Percentiles rank a stretch among this genome's conserved stretches.
These are phyloP conservation scores for Neodiprion lecontei DNA, from an alignment of 1,140 invertebrate genomes.

Conservation along the genomic window DNA sequence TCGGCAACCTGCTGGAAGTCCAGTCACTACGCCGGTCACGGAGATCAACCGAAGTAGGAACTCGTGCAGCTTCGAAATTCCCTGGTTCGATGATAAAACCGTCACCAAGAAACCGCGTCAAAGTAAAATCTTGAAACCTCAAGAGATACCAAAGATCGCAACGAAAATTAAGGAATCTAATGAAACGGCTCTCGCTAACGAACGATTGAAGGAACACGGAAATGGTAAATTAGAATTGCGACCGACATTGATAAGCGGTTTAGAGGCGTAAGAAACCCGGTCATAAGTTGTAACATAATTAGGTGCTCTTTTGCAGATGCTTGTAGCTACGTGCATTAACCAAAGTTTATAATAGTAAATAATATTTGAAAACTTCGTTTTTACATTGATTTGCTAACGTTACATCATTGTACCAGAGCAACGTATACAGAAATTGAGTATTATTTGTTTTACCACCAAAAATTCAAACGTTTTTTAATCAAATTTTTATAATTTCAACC, in stretches of 20 bases:
- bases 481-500: no score
- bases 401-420: no score
- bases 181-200: background rate
- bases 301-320: no score
- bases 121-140: background rate
- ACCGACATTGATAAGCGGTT: background rate
- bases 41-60: conserved; percentile 25
- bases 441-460: no score
- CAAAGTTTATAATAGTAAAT: no score
- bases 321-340: no score
- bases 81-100: conserved; percentile 18
- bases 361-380: no score
- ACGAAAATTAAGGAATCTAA: background rate
- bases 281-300: no score
- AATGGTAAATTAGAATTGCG: conserved; percentile 4
- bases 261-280: background rate
- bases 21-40: background rate
- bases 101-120: background rate
- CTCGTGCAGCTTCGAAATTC: conserved; percentile 34
- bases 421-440: no score
- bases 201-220: background rate
- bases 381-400: no score
- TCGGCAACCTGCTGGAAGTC: background rate
- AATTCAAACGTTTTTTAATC: no score
- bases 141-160: background rate